Base-by-base conservation (phyloP, 2,113 vertebrate genomes). In the Furnarius figulus region DNA sequence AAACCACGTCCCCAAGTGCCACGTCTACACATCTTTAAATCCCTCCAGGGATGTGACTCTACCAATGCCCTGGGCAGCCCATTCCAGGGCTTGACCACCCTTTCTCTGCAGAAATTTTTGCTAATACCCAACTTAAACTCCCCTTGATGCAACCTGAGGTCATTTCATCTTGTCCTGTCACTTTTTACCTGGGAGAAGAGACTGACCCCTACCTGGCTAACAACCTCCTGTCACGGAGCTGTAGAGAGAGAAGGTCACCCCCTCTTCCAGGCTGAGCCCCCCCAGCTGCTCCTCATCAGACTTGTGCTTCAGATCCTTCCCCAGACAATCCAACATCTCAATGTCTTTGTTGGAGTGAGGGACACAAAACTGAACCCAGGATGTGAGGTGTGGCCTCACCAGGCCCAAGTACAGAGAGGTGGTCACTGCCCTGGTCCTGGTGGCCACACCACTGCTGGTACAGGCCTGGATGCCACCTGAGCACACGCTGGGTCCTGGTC, bases 341-440 rank as follows among this genome's bases (percentile, higher is more conserved):
- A 15, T 2, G 18, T 35, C 31, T 31, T 53, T 62, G 25, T 5
- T 33, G 59, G 2, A 33, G 5, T 15, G 37, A 30, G 8, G 18
- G 13, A 3, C 19, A 19, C 55, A 86, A 53, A 72, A 10, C 16
- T 27, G 16, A 33, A 6, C 27, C 10, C 30, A 59, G 23, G 4
- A 27, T 37, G 17, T 0, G 0, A 79, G 42, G 25, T 8, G 39
- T 9, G 3, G 39, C 21, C 27, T 25, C 33, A 44, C 10, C 56
- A 31, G 31, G 13, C 44, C 23, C 13, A 3, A 44, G 35, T 4
- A 35, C 28, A 81, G 11, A 8, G 10, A 17, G 6, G 37, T 8
- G 15, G 8, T 8, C 20, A 3, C 44, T 16, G 15, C 28, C 39
- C 50, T 12, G 18, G 10, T 39, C 56, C 74, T 25, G 35, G 0